Base-by-base conservation (phyloP, 2,888 invertebrate species). In the Drosophila leonis region DNA sequence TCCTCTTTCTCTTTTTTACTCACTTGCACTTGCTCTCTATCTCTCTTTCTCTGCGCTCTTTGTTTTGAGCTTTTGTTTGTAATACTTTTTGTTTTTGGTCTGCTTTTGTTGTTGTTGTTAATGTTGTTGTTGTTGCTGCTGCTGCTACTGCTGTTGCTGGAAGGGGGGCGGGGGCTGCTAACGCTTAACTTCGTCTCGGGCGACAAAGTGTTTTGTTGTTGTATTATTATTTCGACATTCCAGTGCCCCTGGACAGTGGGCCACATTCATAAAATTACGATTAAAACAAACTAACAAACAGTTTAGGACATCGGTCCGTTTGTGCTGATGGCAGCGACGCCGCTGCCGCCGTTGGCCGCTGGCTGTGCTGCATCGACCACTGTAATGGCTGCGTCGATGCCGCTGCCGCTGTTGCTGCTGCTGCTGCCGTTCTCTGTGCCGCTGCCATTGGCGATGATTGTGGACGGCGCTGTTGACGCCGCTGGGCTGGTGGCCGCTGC, bases 291-390 rank as follows among this genome's bases (percentile, higher is more conserved):
- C 87, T 83, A 83, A 83, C 86, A 62, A 55, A 70, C 77, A 66
- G 77, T 71, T 92, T 92, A 92, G 75, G 92, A 90, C 90, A 93
- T 85, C 64, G 92, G 92, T 57, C 92, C 92, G 75, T 91, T 92
- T 66, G 90, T 85, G 67, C 92, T 82, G 62, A 80, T 77, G 42
- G 71, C 72, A 15, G 52, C 42, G 64, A 62, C 72, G 82, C 66
- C 65, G 75, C 52, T 74, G 70, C 61, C 54, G 39, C 65, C 67
- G 70, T 39, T 78, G 56, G 54, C 31, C 27, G 72, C 66, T 54
- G 76, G 69, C 67, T 69, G 92, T 70, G 56, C 75, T 67, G 79
- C 90, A 31, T 56, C 41, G 75, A 57, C 13, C 67, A 80, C 71
- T 54, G 79, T 57, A 29, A 70, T 70, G 64, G 78, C 65, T 65